phyloP scores from a whole-genome alignment of 2,888 invertebrate species.

The Timandra comae region DNA sequence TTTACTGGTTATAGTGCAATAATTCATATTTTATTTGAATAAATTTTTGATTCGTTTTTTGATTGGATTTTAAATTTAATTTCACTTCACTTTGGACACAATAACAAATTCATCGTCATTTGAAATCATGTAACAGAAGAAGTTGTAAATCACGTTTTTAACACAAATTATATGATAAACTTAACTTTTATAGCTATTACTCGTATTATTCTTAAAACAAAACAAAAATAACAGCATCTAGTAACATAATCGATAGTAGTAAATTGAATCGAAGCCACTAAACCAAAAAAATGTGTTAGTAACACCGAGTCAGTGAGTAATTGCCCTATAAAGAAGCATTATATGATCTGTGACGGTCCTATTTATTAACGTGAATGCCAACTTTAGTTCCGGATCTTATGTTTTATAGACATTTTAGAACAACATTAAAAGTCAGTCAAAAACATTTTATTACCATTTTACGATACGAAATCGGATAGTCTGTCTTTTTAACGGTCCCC shows the following conservation, averaged over 20 bases:
- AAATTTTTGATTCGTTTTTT: no score
- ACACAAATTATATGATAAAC: no score
- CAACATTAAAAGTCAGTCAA: slow-evolving; percentile 59
- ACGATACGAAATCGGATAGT: slow-evolving; percentile 67
- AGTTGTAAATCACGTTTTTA: no score
- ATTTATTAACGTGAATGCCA: slow-evolving; percentile 9
- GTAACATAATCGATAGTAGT: no score
- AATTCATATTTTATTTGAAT: slow-evolving; percentile 15
- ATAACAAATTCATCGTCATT: no score
- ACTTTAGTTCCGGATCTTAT: slow-evolving; percentile 38
- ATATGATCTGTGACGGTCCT: slow-evolving; percentile 7
- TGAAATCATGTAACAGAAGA: no score
- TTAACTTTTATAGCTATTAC: no score
- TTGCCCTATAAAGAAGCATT: slow-evolving; percentile 1
- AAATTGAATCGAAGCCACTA: no score
- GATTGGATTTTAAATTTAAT: no score
- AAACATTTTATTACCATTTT: slow-evolving; percentile 53
- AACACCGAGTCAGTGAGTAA: neutral
- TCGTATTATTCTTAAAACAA: no score
- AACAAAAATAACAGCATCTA: no score
- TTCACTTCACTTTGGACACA: no score
- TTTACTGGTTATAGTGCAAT: slow-evolving; percentile 10
- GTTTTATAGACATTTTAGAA: slow-evolving; percentile 45
- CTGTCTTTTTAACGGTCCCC: slow-evolving; percentile 50
- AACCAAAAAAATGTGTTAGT: neutral